phyloP scores from a whole-genome alignment of 2,888 invertebrate genomes.

The Scrobipalpa costella region DNA sequence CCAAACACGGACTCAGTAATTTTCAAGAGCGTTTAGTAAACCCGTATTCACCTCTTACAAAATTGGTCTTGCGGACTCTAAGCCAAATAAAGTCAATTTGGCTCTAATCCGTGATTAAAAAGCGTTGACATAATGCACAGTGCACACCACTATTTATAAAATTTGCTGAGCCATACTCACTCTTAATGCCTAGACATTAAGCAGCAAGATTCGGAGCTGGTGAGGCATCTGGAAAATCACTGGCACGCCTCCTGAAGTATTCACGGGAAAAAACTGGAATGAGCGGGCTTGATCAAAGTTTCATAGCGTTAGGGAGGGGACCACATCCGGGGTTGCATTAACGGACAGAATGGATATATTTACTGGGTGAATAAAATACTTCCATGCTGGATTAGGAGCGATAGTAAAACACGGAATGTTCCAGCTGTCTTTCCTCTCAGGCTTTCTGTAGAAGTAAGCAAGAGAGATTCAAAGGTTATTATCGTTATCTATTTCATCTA shows the following conservation, averaged over 20 bases:
- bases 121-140: too few species aligned
- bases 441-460: too few species aligned
- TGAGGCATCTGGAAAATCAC: conserved; percentile 55
- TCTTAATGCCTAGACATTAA: neutral
- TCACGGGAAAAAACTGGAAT: conserved; percentile 70
- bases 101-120: neutral
- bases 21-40: too few species aligned
- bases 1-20: too few species aligned
- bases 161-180: neutral
- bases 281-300: conserved; percentile 64
- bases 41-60: neutral
- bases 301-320: conserved; percentile 48
- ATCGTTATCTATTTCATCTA: too few species aligned
- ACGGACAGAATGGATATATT: too few species aligned
- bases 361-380: too few species aligned
- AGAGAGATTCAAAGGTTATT: too few species aligned
- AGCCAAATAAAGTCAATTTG: neutral
- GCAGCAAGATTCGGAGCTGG: neutral
- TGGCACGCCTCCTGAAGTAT: conserved; percentile 60
- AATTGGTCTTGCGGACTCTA: neutral
- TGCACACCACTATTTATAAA: neutral
- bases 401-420: too few species aligned
- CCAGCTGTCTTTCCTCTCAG: too few species aligned
- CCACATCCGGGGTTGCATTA: too few species aligned
- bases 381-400: too few species aligned